Evolutionary conservation across 2,797 vertebrate genomes (phyloP).

Genomic region (Leucoraja ocellata): DNA sequence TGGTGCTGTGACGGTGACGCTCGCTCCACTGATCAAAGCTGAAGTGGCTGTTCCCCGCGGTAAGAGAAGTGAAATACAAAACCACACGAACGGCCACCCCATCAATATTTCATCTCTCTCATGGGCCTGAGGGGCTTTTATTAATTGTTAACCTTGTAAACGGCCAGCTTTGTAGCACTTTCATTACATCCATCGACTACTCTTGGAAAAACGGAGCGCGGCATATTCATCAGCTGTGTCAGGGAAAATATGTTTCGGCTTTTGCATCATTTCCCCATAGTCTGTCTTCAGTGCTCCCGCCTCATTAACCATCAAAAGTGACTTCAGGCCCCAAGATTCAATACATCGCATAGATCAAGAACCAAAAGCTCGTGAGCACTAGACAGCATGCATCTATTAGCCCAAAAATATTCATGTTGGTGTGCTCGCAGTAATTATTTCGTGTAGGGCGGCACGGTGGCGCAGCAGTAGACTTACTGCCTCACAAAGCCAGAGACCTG

Average conservation of each 20-base stretch:
- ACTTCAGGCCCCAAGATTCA: neutral
- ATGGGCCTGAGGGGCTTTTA: neutral
- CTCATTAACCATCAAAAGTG: neutral
- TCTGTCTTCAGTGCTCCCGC: neutral
- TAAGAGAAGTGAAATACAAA: neutral
- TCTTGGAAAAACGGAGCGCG: neutral
- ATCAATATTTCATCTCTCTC: constrained; percentile 2
- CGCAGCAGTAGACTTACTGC: too few species aligned
- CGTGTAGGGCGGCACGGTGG: neutral
- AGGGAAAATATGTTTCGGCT: neutral
- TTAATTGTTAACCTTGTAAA: neutral
- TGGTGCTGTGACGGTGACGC: neutral
- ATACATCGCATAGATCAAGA: neutral
- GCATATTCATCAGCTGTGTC: neutral
- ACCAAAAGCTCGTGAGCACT: neutral
- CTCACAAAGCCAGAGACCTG: too few species aligned
- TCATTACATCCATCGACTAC: neutral
- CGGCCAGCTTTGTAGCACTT: neutral
- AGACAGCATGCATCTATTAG: neutral
- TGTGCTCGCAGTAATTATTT: neutral
- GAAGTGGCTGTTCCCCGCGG: neutral
- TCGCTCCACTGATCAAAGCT: neutral
- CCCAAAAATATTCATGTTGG: neutral
- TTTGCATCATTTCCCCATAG: neutral
- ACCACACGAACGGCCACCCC: neutral